Conservation (phyloP, 2,797 vertebrate genomes). For the Anisognathus igniventris region DNA sequence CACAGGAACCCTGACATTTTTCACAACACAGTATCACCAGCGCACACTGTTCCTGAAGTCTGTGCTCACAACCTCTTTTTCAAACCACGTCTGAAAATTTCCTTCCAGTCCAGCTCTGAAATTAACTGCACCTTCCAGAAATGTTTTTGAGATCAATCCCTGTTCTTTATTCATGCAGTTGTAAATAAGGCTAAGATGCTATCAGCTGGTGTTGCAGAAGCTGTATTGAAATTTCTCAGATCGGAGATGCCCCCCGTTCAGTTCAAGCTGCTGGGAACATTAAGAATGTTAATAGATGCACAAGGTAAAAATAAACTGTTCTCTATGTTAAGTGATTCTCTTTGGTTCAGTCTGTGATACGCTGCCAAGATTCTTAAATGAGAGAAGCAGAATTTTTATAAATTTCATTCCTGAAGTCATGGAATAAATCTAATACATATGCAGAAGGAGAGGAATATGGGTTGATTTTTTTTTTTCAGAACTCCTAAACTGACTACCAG, state of each 20-base stretch:
- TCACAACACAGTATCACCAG: background rate
- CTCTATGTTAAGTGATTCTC: conserved; percentile 51
- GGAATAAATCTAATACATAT: conserved; percentile 23
- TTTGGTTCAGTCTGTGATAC: conserved; percentile 23
- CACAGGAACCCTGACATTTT: background rate
- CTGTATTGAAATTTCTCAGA: conserved; percentile 93
- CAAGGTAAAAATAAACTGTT: conserved; percentile 85
- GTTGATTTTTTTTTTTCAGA: background rate
- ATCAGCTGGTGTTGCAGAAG: conserved; percentile 89
- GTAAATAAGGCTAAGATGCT: conserved; percentile 99
- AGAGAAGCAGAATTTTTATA: background rate
- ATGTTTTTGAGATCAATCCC: background rate
- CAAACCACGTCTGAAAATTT: background rate
- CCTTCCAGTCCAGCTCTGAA: background rate
- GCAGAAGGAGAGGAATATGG: background rate
- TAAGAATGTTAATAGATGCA: conserved; percentile 98
- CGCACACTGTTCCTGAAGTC: background rate
- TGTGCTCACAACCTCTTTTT: background rate
- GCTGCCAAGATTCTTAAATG: conserved; percentile 8
- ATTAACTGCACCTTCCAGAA: background rate
- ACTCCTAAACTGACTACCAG: background rate
- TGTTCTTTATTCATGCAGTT: conserved; percentile 79
- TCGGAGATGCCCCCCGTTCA: conserved; percentile 99
- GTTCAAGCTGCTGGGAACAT: conserved; percentile 95
- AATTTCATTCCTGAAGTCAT: conserved; percentile 17